Conservation (phyloP, 2,888 invertebrate genomes). For the Acronicta alni region DNA sequence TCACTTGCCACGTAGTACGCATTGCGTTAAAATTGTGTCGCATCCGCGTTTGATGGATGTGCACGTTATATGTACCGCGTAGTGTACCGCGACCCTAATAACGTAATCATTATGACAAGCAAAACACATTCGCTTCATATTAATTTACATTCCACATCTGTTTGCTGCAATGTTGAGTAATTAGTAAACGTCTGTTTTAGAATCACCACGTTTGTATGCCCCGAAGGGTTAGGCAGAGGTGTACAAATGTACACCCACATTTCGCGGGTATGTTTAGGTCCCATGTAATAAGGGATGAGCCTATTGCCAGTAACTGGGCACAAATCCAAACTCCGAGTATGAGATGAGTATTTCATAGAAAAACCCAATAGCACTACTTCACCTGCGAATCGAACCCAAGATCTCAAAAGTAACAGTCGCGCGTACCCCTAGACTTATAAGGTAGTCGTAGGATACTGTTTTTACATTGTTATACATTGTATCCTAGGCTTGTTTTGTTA, state of each 20-base stretch:
- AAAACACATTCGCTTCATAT: conserved; percentile 61
- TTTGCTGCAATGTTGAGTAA: conserved; percentile 46
- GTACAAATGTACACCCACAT: too few relatives aligned
- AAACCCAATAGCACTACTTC: too few relatives aligned
- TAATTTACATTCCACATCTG: conserved; percentile 62
- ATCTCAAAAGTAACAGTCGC: too few relatives aligned
- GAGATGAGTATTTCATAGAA: too few relatives aligned
- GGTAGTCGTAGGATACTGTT: background rate
- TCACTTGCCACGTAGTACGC: conserved; percentile 9
- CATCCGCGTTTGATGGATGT: conserved; percentile 53
- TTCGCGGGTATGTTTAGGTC: too few relatives aligned
- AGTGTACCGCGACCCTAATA: conserved; percentile 46
- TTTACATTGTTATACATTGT: background rate
- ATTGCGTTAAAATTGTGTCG: conserved; percentile 38
- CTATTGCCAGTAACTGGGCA: too few relatives aligned
- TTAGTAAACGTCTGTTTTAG: conserved; percentile 47
- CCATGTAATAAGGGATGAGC: too few relatives aligned
- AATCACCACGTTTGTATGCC: too few relatives aligned
- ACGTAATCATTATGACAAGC: conserved; percentile 64
- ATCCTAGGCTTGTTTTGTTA: background rate
- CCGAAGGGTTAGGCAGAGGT: too few relatives aligned
- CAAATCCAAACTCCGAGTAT: too few relatives aligned
- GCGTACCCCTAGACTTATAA: too few relatives aligned
- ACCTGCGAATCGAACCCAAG: too few relatives aligned
- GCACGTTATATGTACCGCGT: conserved; percentile 36